Percentiles rank a stretch among this genome's conserved stretches.
These are phyloP conservation scores for Amphipyra tragopoginis DNA, from an alignment of 2,888 invertebrate genomes.

Conservation along the genomic window DNA sequence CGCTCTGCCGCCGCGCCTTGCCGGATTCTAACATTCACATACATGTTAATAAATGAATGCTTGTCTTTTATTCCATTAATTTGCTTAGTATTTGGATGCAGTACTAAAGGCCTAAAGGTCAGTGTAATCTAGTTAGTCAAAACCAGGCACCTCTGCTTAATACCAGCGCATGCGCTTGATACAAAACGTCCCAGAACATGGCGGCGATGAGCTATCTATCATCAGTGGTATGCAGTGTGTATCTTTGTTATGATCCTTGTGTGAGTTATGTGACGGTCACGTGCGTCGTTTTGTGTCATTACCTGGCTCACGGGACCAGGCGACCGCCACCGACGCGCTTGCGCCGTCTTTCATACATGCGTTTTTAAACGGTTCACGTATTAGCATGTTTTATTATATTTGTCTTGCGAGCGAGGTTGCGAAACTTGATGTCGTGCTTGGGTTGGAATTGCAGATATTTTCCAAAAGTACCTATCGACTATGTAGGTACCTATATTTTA, in stretches of 20 bases:
- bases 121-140: neutral
- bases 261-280: constrained; percentile 72
- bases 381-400: constrained; percentile 23
- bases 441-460: neutral
- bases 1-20: no score
- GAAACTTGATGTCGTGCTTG: neutral
- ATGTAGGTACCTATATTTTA: no score
- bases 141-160: constrained; percentile 3
- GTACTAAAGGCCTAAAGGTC: neutral
- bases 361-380: constrained; percentile 56
- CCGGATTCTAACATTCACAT: no score
- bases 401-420: constrained; percentile 3
- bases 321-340: constrained; percentile 69
- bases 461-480: neutral
- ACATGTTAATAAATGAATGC: no score
- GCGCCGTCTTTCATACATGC: constrained; percentile 64
- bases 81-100: no score
- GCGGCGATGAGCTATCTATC: constrained; percentile 52
- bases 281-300: constrained; percentile 81
- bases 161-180: constrained; percentile 14
- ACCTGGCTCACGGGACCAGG: constrained; percentile 75
- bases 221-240: constrained; percentile 57
- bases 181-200: constrained; percentile 24
- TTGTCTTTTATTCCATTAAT: no score
- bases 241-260: constrained; percentile 75